Percentiles rank a stretch among this genome's conserved stretches.
Evolutionary conservation across 2,113 vertebrate species (phyloP).

Genomic region (Hucho hucho): DNA sequence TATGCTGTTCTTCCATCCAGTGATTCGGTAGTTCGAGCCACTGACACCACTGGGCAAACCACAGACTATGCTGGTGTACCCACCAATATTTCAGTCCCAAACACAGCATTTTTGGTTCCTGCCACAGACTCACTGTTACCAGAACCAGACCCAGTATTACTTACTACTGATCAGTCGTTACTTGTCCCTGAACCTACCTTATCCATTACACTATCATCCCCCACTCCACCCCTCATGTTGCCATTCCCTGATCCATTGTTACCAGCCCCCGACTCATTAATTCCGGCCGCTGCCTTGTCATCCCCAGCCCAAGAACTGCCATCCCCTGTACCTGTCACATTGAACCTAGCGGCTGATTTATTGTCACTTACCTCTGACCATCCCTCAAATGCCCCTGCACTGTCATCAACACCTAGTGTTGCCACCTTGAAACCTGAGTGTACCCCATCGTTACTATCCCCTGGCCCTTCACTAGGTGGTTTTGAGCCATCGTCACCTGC

Average conservation of each 20-base stretch:
- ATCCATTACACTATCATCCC: conserved; percentile 11
- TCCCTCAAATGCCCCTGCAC: background rate
- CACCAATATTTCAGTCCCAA: background rate
- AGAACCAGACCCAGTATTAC: conserved; percentile 22
- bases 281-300: background rate
- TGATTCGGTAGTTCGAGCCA: background rate
- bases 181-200: background rate
- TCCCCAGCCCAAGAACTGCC: background rate
- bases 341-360: background rate
- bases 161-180: conserved; percentile 3
- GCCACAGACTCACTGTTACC: conserved; percentile 1
- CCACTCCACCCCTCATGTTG: conserved; percentile 11
- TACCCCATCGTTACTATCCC: conserved; percentile 32
- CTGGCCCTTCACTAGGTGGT: conserved; percentile 47
- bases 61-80: too few relatives aligned
- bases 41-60: background rate
- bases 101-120: conserved; percentile 14
- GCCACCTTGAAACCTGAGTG: background rate
- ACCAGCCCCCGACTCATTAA: background rate
- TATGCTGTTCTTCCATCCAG: background rate
- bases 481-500: conserved; percentile 57
- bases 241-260: conserved; percentile 19
- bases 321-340: background rate
- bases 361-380: background rate
- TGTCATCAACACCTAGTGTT: conserved; percentile 15